Conservation (phyloP, 2,113 vertebrate species). For the Saccopteryx bilineata region DNA sequence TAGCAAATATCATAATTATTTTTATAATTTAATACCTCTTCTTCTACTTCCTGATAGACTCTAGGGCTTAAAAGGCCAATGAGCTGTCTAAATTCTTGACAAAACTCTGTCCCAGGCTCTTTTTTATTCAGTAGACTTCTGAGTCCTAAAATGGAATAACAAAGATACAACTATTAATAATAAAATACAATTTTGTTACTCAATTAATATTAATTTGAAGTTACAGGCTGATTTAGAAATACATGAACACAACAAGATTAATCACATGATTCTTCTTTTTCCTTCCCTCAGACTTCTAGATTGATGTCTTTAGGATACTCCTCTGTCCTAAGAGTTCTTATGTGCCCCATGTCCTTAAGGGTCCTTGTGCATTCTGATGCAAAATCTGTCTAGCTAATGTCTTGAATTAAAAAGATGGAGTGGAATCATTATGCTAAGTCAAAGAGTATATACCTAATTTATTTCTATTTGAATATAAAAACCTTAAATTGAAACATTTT, state of each 20-base stretch:
- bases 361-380: not conserved
- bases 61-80: slow-evolving; percentile 86
- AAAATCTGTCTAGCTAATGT: slow-evolving; percentile 23
- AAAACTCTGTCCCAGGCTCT: slow-evolving; percentile 94
- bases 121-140: slow-evolving; percentile 91
- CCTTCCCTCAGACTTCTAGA: slow-evolving; percentile 16
- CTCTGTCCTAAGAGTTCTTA: slow-evolving; percentile 31
- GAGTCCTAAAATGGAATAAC: slow-evolving; percentile 89
- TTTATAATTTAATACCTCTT: slow-evolving; percentile 87
- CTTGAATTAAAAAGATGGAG: not conserved
- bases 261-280: slow-evolving; percentile 52
- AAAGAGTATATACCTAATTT: not conserved
- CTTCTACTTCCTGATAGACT: slow-evolving; percentile 78
- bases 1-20: slow-evolving; percentile 42
- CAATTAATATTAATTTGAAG: slow-evolving; percentile 62
- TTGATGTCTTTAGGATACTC: not conserved
- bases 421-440: not conserved
- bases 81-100: slow-evolving; percentile 90
- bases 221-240: slow-evolving; percentile 46
- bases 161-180: slow-evolving; percentile 61
- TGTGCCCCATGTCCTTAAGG: not conserved
- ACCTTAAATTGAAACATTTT: slow-evolving; percentile 47
- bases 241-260: slow-evolving; percentile 46
- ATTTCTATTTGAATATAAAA: slow-evolving; percentile 20
- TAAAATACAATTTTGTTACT: slow-evolving; percentile 33